A percentile compares a stretch with the other conserved stretches of the same genome.
phyloP scores from a whole-genome alignment of 2,113 vertebrate genomes.

The Uria aalge region DNA sequence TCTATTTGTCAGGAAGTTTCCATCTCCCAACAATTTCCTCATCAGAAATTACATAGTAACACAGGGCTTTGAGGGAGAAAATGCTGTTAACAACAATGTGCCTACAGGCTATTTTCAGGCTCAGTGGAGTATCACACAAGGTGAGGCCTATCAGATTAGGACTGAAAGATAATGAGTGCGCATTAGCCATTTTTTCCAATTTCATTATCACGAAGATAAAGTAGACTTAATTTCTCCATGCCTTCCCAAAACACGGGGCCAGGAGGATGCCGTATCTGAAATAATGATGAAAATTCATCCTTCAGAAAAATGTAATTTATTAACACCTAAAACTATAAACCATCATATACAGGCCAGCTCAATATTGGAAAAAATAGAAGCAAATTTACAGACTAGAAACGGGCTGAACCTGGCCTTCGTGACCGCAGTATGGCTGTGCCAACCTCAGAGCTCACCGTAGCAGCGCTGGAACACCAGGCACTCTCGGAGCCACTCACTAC shows the following conservation, averaged over 20 bases:
- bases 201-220: conserved; percentile 73
- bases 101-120: conserved; percentile 71
- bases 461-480: background rate
- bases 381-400: too few relatives aligned
- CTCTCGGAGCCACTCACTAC: background rate
- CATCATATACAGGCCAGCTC: background rate
- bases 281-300: conserved; percentile 6
- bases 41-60: conserved; percentile 72
- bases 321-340: background rate
- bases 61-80: conserved; percentile 70
- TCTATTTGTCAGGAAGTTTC: conserved; percentile 59
- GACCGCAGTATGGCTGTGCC: rapidly evolving
- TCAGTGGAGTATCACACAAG: conserved; percentile 72
- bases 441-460: rapidly evolving
- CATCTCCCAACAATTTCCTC: conserved; percentile 74
- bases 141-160: conserved; percentile 63
- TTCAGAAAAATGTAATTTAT: background rate
- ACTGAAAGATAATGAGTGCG: conserved; percentile 65
- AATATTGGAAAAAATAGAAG: background rate
- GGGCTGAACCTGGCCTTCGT: background rate
- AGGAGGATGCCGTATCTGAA: conserved; percentile 70
- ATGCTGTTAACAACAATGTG: conserved; percentile 67
- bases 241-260: conserved; percentile 65
- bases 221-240: conserved; percentile 62
- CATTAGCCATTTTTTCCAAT: conserved; percentile 49